Conservation (phyloP, 1,140 invertebrate genomes). For the Nilaparvata lugens region DNA sequence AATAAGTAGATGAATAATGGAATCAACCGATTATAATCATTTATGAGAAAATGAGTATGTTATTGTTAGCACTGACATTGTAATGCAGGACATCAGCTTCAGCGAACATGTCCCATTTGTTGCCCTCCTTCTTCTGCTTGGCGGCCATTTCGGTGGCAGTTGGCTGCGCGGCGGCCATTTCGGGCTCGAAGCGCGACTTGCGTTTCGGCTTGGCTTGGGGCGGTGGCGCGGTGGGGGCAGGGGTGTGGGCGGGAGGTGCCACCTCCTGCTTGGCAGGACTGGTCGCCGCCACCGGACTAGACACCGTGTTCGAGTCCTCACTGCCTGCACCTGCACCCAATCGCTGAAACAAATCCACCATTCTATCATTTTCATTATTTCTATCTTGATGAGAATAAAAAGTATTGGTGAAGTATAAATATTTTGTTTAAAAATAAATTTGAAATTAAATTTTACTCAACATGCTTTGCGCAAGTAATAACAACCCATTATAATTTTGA, state of each 20-base stretch:
- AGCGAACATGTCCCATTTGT: constrained; percentile 79
- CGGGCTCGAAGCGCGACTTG: constrained; percentile 26
- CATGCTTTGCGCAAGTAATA: too few relatives aligned
- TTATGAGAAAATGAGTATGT: constrained; percentile 3
- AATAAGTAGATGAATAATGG: too few relatives aligned
- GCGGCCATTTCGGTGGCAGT: constrained; percentile 18
- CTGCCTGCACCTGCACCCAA: constrained; percentile 48
- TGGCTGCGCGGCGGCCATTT: constrained; percentile 17
- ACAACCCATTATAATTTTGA: too few relatives aligned
- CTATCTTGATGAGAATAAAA: too few relatives aligned
- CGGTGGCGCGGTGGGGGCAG: neutral
- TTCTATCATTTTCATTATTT: too few relatives aligned
- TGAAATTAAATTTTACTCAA: too few relatives aligned
- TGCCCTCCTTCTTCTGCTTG: constrained; percentile 37
- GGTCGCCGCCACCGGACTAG: neutral
- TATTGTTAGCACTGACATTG: constrained; percentile 51
- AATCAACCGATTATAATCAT: neutral
- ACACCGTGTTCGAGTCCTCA: constrained; percentile 41
- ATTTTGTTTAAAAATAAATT: too few relatives aligned
- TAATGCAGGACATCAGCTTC: constrained; percentile 81
- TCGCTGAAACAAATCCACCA: constrained; percentile 41
- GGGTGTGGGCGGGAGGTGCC: neutral
- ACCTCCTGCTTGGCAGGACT: constrained; percentile 6
- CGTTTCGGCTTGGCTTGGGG: constrained; percentile 16
- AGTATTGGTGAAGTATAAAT: too few relatives aligned